These are phyloP conservation scores for Pteromalus puparum DNA, from an alignment of 1,140 invertebrate genomes.

Conservation along the genomic window DNA sequence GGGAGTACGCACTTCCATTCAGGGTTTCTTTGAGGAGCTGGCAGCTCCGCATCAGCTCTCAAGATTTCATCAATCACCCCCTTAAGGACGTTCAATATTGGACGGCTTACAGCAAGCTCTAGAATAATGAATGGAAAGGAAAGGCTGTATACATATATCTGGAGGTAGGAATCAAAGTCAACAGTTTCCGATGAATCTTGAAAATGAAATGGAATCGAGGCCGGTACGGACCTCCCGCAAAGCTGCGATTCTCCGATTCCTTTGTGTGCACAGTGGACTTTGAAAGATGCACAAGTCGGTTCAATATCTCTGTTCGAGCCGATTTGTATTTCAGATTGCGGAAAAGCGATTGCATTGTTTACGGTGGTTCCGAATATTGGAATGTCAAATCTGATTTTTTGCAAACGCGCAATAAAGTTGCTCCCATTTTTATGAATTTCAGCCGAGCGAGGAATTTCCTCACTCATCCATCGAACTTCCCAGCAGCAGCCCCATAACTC, in stretches of 20 bases:
- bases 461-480: background rate
- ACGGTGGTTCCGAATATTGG: background rate
- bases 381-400: no score
- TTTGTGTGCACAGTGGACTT: background rate
- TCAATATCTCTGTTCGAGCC: background rate
- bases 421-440: no score
- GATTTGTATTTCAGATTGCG: no score
- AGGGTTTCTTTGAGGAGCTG: background rate
- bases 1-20: background rate
- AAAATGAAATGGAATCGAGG: background rate
- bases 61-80: constrained; percentile 13
- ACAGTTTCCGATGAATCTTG: background rate
- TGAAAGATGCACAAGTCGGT: background rate
- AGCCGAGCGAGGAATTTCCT: no score
- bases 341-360: no score
- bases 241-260: background rate
- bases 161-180: background rate
- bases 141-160: background rate
- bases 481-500: background rate
- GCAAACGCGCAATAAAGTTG: no score
- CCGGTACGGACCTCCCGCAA: background rate
- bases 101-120: background rate
- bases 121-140: background rate
- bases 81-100: constrained; percentile 1
- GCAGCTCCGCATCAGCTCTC: background rate